These are phyloP conservation scores for Ctenopoma kingsleyae DNA, from an alignment of 2,797 vertebrate species.

Conservation along the genomic window DNA sequence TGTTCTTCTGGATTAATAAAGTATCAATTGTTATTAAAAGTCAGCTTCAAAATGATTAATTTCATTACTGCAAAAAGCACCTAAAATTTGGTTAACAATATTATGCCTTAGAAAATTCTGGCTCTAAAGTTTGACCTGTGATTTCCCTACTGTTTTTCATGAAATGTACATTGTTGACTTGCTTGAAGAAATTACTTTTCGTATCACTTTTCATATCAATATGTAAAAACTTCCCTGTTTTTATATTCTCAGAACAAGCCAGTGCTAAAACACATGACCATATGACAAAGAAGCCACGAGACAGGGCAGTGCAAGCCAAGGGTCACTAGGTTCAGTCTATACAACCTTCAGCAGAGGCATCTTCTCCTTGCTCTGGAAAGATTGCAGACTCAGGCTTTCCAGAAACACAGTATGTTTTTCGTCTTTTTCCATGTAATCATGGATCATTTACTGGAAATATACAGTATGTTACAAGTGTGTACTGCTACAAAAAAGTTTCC, in stretches of 20 bases:
- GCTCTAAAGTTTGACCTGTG: too few relatives aligned
- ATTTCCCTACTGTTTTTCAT: too few relatives aligned
- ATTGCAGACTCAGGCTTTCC: slow-evolving; percentile 17
- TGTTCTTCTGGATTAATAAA: too few relatives aligned
- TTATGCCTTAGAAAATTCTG: too few relatives aligned
- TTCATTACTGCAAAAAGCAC: not conserved
- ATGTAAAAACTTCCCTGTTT: not conserved
- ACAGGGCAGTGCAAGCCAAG: slow-evolving; percentile 17
- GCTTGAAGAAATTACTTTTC: not conserved
- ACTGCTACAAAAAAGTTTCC: not conserved
- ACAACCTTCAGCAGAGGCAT: slow-evolving; percentile 19
- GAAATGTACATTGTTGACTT: not conserved
- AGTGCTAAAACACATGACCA: slow-evolving; percentile 3
- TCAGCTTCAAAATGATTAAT: not conserved
- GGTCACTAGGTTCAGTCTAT: slow-evolving; percentile 45
- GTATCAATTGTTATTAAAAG: not conserved
- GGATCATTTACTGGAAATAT: not conserved
- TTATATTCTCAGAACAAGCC: not conserved
- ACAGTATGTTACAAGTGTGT: not conserved
- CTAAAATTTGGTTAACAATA: too few relatives aligned
- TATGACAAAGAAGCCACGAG: slow-evolving; percentile 13
- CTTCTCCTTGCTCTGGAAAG: slow-evolving; percentile 3
- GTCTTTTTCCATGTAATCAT: not conserved
- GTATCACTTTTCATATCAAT: slow-evolving; percentile 14
- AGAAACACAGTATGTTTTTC: not conserved